Evolutionary conservation across 2,888 invertebrate genomes (phyloP).

Genomic region (Tetranychus piercei): DNA sequence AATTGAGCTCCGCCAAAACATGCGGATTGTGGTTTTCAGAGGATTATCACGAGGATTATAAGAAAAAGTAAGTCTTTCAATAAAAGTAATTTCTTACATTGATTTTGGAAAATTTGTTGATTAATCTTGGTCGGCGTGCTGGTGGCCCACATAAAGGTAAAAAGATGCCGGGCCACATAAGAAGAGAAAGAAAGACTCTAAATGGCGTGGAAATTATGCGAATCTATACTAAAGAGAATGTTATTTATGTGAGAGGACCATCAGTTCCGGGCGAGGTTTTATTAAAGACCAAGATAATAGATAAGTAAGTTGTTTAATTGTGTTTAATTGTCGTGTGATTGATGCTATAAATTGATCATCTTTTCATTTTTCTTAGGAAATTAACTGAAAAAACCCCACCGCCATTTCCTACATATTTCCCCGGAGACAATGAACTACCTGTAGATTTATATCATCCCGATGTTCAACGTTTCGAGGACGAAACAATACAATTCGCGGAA

Average conservation of each 20-base stretch:
- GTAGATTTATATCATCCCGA: conserved; percentile 58
- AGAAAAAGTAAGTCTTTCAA: no score
- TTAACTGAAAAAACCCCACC: conserved; percentile 36
- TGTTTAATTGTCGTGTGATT: no score
- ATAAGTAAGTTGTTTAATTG: no score
- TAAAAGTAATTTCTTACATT: no score
- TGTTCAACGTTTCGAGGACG: conserved; percentile 52
- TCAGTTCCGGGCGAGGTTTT: conserved; percentile 62
- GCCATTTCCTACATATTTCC: conserved; percentile 60
- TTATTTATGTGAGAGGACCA: conserved; percentile 66
- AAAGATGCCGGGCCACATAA: conserved; percentile 94
- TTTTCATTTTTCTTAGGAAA: no score
- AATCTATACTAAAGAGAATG: conserved; percentile 82
- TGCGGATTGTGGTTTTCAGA: no score
- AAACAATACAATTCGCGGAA: conserved; percentile 47
- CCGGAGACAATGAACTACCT: conserved; percentile 39
- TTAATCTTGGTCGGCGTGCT: conserved; percentile 51
- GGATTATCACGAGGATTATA: no score
- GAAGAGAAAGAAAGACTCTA: conserved; percentile 43
- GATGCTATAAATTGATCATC: no score
- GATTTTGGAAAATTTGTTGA: no score
- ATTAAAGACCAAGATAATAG: conserved; percentile 58
- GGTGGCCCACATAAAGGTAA: conserved; percentile 79
- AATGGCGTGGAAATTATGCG: conserved; percentile 51
- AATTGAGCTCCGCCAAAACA: no score